phyloP scores from a whole-genome alignment of 2,888 invertebrate species.

The Cylloceria caligata region DNA sequence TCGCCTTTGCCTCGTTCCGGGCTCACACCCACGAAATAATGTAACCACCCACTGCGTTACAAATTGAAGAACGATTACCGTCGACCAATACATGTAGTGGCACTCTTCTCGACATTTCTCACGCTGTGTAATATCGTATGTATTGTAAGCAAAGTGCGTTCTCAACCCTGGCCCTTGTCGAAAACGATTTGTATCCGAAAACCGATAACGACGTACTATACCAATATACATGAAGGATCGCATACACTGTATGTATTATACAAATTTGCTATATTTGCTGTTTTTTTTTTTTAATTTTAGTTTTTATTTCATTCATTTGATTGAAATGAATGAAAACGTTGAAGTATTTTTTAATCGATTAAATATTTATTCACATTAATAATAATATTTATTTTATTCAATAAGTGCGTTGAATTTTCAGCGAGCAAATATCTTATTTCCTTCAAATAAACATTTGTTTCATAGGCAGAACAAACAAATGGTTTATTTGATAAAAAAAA shows the following conservation, averaged over 20 bases:
- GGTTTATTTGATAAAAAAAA: too few relatives aligned
- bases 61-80: conserved; percentile 52
- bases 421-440: too few relatives aligned
- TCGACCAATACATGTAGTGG: conserved; percentile 26
- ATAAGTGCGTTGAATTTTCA: too few relatives aligned
- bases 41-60: conserved; percentile 56
- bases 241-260: too few relatives aligned
- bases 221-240: background rate
- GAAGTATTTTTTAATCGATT: too few relatives aligned
- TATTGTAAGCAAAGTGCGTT: conserved; percentile 71
- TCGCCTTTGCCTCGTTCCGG: conserved; percentile 19
- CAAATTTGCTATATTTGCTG: background rate
- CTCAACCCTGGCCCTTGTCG: conserved; percentile 69
- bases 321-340: too few relatives aligned
- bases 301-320: too few relatives aligned
- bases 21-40: conserved; percentile 36
- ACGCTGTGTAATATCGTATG: background rate
- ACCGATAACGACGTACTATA: conserved; percentile 29
- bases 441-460: too few relatives aligned
- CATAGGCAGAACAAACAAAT: too few relatives aligned
- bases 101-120: conserved; percentile 35
- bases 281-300: too few relatives aligned
- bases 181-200: conserved; percentile 74
- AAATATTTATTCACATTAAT: too few relatives aligned
- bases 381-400: too few relatives aligned